Percentiles rank a stretch among this genome's conserved stretches.
phyloP scores from a whole-genome alignment of 2,888 invertebrate genomes.

The Homarus gammarus region DNA sequence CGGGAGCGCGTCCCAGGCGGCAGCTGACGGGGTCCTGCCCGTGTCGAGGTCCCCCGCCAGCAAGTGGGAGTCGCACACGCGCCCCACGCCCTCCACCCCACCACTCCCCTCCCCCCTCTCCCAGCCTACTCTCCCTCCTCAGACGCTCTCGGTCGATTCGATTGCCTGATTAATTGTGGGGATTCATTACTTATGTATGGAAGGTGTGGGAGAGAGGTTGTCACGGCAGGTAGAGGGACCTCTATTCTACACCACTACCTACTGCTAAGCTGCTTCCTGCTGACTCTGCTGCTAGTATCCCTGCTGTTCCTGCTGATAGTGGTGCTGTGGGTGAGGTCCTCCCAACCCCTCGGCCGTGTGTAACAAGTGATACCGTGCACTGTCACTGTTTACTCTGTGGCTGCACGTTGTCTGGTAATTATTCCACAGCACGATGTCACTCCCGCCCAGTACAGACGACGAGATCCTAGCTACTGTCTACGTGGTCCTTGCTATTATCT shows the following conservation, averaged over 20 bases:
- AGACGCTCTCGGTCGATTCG: slow-evolving; percentile 7
- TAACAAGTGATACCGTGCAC: no score
- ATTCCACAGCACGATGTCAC: no score
- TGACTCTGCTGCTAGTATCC: no score
- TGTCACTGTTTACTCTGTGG: no score
- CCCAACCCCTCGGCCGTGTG: neutral
- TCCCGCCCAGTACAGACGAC: no score
- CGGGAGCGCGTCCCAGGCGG: neutral
- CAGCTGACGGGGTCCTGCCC: slow-evolving; percentile 3
- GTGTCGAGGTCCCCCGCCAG: neutral
- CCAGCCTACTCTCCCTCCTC: neutral
- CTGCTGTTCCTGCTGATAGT: no score
- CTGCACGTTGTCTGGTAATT: no score
- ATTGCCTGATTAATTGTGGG: slow-evolving; percentile 16
- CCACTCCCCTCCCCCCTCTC: neutral
- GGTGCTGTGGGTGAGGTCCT: neutral
- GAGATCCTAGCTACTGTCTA: no score
- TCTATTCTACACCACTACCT: no score
- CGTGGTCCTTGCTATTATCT: no score
- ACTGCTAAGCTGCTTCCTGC: no score
- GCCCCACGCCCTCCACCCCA: neutral
- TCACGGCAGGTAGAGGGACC: no score
- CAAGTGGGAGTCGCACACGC: neutral
- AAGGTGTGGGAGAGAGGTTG: neutral
- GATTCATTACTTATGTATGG: neutral